Evolutionary conservation across 1,140 invertebrate species (phyloP), one percentile per base, ranked within the genome.

Genomic region (Augochlora pura): DNA sequence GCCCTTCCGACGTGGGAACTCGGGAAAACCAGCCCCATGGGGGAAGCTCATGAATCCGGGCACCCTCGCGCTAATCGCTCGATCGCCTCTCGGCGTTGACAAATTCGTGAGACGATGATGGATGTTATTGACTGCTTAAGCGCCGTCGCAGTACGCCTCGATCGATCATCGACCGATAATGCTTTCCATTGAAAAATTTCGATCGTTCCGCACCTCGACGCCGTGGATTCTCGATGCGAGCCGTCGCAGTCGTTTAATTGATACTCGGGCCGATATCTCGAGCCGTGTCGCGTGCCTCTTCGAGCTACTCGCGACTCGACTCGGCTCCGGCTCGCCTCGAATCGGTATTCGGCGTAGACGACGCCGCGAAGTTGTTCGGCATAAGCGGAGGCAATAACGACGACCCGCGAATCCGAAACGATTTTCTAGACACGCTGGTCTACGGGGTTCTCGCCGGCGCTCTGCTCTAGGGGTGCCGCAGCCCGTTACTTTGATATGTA

Each of bases 401-500:
- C 25, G 27, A 74, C 49, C 57, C 32, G 70, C 72, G 32, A 63
- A 63, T 42, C 71, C 39, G 71, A 67, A 84, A 70, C 68, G 69
- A 72, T 49, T 83, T 62, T 73, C 65, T 25, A 46, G 59, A 32
- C 59, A 14, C 12, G 73, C 57, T 27, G 32, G 39, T 12, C 49
- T 27, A 49, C 27, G 77, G 82, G 78, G 67, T 82, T 80, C 73
- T 85, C 80, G 65, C 67, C 73, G 82, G 42, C 63, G 65, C 67
- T 74, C 32, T 74, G 64, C 59, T 66, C 21, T 66, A 67, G 64
- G 73, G 73, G 71, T 82, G 83, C 77, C 74, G 85, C 84, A 82
- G 81, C n/a, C 80, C 83, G 87, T 90, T 88, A 91, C 91, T 91
- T 91, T 91, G 91, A 91, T 90, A 91, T 91, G 91, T 91, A 91